These are phyloP conservation scores for Vannuccia rotundouncinata DNA, from an alignment of 2,888 invertebrate genomes.

Conservation along the genomic window DNA sequence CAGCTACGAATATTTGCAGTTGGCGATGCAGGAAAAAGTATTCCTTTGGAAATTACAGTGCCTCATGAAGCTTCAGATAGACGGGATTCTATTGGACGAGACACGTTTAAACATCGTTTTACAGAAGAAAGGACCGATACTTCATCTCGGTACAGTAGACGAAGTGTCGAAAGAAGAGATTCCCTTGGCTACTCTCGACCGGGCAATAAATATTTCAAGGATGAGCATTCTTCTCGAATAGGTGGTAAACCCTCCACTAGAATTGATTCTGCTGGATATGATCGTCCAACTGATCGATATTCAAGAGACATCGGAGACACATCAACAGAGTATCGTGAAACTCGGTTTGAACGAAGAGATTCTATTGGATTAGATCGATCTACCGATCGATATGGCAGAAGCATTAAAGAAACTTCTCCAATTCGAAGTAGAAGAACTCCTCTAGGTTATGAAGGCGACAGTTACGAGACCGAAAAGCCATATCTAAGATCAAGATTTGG, in stretches of 20 bases:
- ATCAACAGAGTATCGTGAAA: too few relatives aligned
- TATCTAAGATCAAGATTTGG: neutral
- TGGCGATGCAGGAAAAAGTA: constrained; percentile 12
- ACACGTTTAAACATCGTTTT: neutral
- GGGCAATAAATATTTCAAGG: neutral
- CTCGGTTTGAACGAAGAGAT: neutral
- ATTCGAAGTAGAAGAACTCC: neutral
- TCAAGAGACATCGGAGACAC: neutral
- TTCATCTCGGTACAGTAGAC: neutral
- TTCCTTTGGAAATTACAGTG: constrained; percentile 11
- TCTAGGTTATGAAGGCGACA: too few relatives aligned
- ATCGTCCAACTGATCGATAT: neutral
- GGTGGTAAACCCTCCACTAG: neutral
- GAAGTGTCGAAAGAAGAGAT: neutral
- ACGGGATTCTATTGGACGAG: neutral
- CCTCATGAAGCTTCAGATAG: neutral
- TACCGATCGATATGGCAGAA: neutral
- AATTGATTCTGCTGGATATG: neutral
- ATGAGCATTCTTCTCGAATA: neutral
- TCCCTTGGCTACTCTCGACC: neutral
- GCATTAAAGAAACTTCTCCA: neutral
- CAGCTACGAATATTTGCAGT: constrained; percentile 17
- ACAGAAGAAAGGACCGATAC: neutral
- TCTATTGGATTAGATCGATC: neutral
- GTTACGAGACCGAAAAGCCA: neutral